These are phyloP conservation scores for Plectropomus leopardus DNA, from an alignment of 2,113 vertebrate species.

Conservation along the genomic window DNA sequence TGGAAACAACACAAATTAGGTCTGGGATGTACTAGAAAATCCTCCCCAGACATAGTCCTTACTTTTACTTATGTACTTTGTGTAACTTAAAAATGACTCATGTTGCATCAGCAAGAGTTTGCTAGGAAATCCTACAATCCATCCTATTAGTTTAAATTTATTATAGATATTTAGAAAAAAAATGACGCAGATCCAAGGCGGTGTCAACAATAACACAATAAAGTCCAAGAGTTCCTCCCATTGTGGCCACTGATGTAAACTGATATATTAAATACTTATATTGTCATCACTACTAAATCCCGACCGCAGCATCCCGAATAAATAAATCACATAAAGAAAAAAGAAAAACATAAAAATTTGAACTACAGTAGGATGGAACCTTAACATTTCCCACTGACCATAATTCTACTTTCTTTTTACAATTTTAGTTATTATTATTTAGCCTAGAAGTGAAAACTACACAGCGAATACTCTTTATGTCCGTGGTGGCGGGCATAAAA, in stretches of 20 bases:
- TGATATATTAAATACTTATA: neutral
- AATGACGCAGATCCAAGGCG: neutral
- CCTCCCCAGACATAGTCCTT: neutral
- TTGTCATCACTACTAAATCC: neutral
- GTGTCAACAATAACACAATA: neutral
- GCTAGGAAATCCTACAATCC: neutral
- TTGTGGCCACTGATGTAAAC: neutral
- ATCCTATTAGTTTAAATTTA: neutral
- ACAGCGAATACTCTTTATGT: too few relatives aligned
- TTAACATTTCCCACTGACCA: neutral
- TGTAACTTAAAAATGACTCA: neutral
- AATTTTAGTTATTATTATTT: neutral
- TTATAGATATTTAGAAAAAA: neutral
- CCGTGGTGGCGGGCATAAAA: too few relatives aligned
- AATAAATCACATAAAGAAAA: neutral
- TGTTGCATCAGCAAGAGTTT: neutral
- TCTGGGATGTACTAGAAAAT: constrained; percentile 30
- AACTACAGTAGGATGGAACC: neutral
- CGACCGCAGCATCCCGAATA: neutral
- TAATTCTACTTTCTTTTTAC: neutral
- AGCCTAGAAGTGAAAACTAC: too few relatives aligned
- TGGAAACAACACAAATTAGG: constrained; percentile 19
- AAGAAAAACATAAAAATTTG: neutral
- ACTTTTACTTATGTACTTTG: neutral
- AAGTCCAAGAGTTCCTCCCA: neutral